Evolutionary conservation across 2,797 vertebrate species (phyloP).

Genomic region (Loriculus beryllinus): DNA sequence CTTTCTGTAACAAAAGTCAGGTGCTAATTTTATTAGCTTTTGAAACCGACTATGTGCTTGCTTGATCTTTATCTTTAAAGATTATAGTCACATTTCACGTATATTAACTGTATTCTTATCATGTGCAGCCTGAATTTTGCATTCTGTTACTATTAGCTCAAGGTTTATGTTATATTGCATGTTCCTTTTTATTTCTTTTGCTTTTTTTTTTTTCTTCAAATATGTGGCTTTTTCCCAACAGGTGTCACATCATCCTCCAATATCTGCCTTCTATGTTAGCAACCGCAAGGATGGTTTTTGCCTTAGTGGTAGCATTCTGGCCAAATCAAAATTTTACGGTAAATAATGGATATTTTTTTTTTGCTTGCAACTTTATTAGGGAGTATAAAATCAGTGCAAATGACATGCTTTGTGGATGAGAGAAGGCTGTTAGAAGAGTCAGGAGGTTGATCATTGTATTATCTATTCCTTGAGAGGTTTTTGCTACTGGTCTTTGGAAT

Average conservation of each 20-base stretch:
- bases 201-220: not conserved
- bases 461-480: not conserved
- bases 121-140: not conserved
- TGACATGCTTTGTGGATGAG: not conserved
- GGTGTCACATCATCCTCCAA: conserved; percentile 98
- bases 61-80: not conserved
- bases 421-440: not conserved
- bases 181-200: not conserved
- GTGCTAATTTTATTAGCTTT: not conserved
- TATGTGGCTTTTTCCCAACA: conserved; percentile 47
- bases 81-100: not conserved
- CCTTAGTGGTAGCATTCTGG: conserved; percentile 96
- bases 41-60: not conserved
- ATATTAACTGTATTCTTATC: not conserved
- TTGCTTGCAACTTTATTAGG: not conserved
- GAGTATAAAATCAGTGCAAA: not conserved
- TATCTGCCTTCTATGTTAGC: conserved; percentile 97
- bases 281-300: conserved; percentile 99
- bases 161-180: not conserved
- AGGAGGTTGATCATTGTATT: not conserved
- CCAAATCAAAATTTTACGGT: conserved; percentile 99
- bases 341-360: not conserved
- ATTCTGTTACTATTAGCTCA: not conserved
- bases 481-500: not conserved
- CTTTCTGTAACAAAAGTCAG: not conserved